Evolutionary conservation across 2,797 vertebrate species (phyloP), one percentile per base, ranked within the genome.

Genomic region (Natrix natrix): DNA sequence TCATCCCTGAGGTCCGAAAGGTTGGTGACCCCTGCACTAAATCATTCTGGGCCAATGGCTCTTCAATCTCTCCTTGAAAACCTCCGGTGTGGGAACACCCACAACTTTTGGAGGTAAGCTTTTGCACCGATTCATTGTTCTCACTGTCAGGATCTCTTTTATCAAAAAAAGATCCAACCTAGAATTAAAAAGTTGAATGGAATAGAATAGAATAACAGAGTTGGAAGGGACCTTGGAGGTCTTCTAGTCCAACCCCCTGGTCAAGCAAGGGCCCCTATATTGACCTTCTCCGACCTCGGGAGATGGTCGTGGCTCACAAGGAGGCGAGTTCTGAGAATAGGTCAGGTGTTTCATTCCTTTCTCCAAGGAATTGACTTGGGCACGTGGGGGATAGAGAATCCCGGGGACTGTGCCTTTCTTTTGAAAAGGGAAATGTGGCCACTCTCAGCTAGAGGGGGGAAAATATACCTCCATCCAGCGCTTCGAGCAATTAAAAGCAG

Each of bases 291-390:
- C 92, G 92, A 94, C 56, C 94, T 20, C 69, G 94, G 95, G 93
- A 94, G 94, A 91, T 92, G 96, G 87, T 87, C 66, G 93, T 95
- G 95, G 95, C 96, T 98, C 97, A 96, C 96, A 97, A 96, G 97
- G 97, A 98, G 97, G 97, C 94, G 97, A 97, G 97, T 98, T 78
- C 17, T 43, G 56, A 24, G 11, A 13, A 14, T 13, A 3, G 12
- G 22, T 89, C 26, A 32, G 48, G 48, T 20, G 0, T 69, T 28
- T 20, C 17, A 6, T 55, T 20, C 6, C 16, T 5, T 69, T 69
- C 60, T 66, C 43, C 24, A 17, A 20, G 24, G 48, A 88, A 24
- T 24, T 24, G 83, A 86, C 26, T 93, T 60, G 86, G 48, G 92
- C 37, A 43, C 4, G 2, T 93, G 86, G 37, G 0, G 3, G 92